Base-by-base conservation (phyloP, 2,888 invertebrate species). In the Lymantria monacha region DNA sequence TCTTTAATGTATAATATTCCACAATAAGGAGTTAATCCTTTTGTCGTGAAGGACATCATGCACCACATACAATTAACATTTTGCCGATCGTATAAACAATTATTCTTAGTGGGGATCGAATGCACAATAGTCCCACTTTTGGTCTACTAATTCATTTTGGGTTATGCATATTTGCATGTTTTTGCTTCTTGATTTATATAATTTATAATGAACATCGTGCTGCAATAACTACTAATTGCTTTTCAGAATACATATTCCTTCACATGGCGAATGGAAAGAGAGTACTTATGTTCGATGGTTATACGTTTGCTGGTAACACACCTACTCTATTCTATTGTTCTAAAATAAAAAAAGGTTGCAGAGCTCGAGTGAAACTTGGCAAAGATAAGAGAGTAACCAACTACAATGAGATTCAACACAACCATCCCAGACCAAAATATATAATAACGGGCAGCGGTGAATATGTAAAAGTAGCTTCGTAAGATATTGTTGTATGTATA, bases 291-390 rank as follows among this genome's bases (percentile, higher is more conserved):
- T 51, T 67, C 22, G 55, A 60, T n/a, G 59, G 60, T 0, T 70
- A 66, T 45, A 73, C 72, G 5, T 74, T 48, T 0, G 55, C 64
- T 0, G 43, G 46, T 1, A 61, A 58, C 22, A 15, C 36, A 13
- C 47, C 47, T 43, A 30, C 22, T n/a, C 30, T 42, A 1, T 74
- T 61, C 43, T 71, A 72, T 36, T 74, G 74, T 42, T 70, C 72
- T 3, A 65, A 67, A 42, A 75, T 66, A 42, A 46, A 53, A 12
- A 15, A 41, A 0, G 72, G 69, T 0, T 77, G 77, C 51, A 72
- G 59, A 38, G 75, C 70, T 0, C 22, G 42, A n/a, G 42, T 42
- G 1, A 57, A 30, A 7, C 31, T 63, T 13, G 53, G 55, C 15
- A 22, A n/a, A 14, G 13, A 50, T 9, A 36, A 48, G 1, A 9